Base-by-base conservation (phyloP, 2,113 vertebrate genomes). In the Engystomops pustulosus region DNA sequence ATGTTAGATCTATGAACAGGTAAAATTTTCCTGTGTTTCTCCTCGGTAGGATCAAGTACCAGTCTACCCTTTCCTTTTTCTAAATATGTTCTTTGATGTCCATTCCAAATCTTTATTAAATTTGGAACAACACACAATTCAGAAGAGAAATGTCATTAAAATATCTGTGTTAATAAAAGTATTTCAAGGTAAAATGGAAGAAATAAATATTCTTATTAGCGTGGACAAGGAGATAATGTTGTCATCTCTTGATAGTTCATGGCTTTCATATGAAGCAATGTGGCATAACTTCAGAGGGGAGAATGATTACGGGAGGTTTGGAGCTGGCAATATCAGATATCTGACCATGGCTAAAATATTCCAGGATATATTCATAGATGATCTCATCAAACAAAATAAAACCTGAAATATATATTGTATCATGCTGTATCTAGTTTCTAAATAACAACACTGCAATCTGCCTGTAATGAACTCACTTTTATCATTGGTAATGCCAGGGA, bases 251-350 rank as follows among this genome's bases (percentile, higher is more conserved):
- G 74, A 36, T n/a, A 77, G 8, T 77, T 77, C 32, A 55, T 36
- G 32, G 9, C 74, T 77, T 77, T 77, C 15, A 77, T 58, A 53
- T 77, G 32, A 41, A 6, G n/a, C 49, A 38, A 11, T 23, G 14
- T 58, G 74, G 51, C 74, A 77, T 18, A 58, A 32, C 49, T 77
- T 77, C 49, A 77, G 51, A 77, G 49, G 58, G 30, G 49, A 55
- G 3, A 15, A 34, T n/a, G 74, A 55, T 30, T 32, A 23, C 14
- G 30, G 49, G 49, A 36, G 12, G 30, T 34, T 25, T 58, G 36
- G 30, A 36, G 49, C 58, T 77, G 49, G 49, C 51, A 58, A 15
- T 38, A 77, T 34, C 53, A 53, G 36, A 23, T 77, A 58, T 58
- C 74, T 51, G 44, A 74, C 11, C 70, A 30, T 20, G n/a, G 44